Evolutionary conservation across 2,888 invertebrate species (phyloP), one percentile per base, ranked within the genome.

Genomic region (Lochmaea crataegi): DNA sequence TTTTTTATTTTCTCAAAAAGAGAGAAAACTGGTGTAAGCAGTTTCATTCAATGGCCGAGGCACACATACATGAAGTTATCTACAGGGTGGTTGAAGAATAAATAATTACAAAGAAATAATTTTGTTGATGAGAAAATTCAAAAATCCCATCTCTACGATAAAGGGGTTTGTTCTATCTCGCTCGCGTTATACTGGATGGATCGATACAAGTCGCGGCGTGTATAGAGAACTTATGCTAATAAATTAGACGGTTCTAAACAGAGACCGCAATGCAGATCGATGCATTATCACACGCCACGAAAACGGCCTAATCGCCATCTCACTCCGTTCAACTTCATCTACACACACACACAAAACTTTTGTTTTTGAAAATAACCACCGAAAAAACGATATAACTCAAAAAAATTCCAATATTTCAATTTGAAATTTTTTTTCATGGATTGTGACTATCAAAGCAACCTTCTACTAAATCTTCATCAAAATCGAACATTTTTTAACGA

Each of bases 251-350:
- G 84, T 83, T 86, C 85, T 85, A 85, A 86, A 86, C 84, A 86
- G 84, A 85, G 86, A 84, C 86, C 86, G 86, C 86, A 86, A 81
- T 86, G 86, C 86, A 86, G 85, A 86, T 86, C 86, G 85, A 86
- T 86, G 83, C 82, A 83, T 82, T 85, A 83, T 81, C 80, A 78
- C 82, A 82, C 82, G 81, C 82, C 80, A 82, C 79, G 75, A 79
- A 80, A 80, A 79, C 74, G 79, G 66, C 74, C 80, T 81, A 80
- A 83, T 83, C 81, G 77, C 79, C 42, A 14, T 63, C 56, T 77
- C 78, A 75, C 60, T 58, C 53, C 41, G n/a, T 16, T 38, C 41
- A 22, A 38, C 69, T 18, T 16, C 57, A 10, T 41, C 61, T 61
- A 61, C 18, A 61, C 61, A 61, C 61, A 61, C 38, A 60, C 12